Evolutionary conservation across 2,113 vertebrate genomes (phyloP).

Genomic region (Romanogobio albipinnatus): DNA sequence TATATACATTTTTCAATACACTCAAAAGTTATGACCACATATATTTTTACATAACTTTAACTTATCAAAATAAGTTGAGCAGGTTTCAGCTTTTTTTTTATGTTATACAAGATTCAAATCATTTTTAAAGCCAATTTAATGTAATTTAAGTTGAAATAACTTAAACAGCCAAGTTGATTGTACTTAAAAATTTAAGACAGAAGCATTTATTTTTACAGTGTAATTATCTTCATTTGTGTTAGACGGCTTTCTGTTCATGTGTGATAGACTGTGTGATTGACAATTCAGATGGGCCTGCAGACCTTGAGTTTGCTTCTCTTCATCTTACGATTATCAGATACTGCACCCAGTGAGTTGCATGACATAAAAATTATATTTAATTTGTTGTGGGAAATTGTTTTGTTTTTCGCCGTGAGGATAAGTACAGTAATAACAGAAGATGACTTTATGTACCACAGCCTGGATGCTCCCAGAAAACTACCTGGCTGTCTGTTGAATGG

Average conservation of each 20-base stretch:
- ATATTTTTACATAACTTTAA: no score
- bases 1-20: background rate
- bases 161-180: no score
- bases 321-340: background rate
- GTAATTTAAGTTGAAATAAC: no score
- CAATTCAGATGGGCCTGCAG: background rate
- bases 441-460: background rate
- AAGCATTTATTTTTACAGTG: no score
- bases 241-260: background rate
- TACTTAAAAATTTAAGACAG: no score
- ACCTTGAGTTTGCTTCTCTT: background rate
- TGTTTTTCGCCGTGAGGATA: background rate
- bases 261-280: background rate
- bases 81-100: no score
- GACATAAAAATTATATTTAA: background rate
- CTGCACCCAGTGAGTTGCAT: background rate
- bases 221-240: background rate
- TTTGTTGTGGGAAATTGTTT: slow-evolving; percentile 42
- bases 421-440: slow-evolving; percentile 24
- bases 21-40: no score
- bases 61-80: no score
- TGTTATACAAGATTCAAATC: no score
- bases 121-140: no score
- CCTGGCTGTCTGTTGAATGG: slow-evolving; percentile 25
- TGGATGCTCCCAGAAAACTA: background rate